Conservation (phyloP, 2,888 invertebrate species). For the Onchidella celtica region DNA sequence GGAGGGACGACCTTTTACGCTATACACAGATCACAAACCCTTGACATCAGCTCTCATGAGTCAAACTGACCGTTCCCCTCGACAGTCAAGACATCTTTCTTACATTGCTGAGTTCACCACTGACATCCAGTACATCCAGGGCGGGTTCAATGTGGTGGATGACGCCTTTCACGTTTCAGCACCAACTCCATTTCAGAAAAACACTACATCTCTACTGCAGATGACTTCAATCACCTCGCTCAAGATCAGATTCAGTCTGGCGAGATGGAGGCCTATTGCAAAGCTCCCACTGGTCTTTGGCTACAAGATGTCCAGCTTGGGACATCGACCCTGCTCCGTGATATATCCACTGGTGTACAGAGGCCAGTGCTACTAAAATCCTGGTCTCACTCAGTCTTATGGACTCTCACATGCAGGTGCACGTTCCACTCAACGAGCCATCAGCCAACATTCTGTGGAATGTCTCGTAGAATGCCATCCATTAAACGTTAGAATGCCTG, state of each 20-base stretch:
- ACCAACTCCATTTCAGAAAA: no score
- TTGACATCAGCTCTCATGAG: constrained; percentile 19
- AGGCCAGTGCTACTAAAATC: constrained; percentile 26
- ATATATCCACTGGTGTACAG: constrained; percentile 3
- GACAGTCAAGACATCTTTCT: constrained; percentile 38
- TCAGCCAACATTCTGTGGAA: constrained; percentile 37
- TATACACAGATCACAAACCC: constrained; percentile 33
- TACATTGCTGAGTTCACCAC: constrained; percentile 33
- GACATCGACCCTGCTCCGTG: constrained; percentile 15
- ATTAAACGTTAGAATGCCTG: no score
- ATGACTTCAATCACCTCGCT: constrained; percentile 20
- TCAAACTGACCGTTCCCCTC: constrained; percentile 30
- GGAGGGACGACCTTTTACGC: constrained; percentile 19
- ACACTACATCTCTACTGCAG: no score
- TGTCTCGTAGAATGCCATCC: no score
- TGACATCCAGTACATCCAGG: constrained; percentile 27
- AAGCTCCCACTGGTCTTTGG: constrained; percentile 26
- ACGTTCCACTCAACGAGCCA: constrained; percentile 31
- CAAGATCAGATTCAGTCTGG: constrained; percentile 34
- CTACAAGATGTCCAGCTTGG: constrained; percentile 32
- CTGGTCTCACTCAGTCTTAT: constrained; percentile 27
- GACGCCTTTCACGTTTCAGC: constrained; percentile 33
- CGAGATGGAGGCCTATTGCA: constrained; percentile 35
- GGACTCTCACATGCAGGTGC: constrained; percentile 38
- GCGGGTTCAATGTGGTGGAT: constrained; percentile 37